Conservation (phyloP, 2,113 vertebrate genomes). For the Lutjanus erythropterus region DNA sequence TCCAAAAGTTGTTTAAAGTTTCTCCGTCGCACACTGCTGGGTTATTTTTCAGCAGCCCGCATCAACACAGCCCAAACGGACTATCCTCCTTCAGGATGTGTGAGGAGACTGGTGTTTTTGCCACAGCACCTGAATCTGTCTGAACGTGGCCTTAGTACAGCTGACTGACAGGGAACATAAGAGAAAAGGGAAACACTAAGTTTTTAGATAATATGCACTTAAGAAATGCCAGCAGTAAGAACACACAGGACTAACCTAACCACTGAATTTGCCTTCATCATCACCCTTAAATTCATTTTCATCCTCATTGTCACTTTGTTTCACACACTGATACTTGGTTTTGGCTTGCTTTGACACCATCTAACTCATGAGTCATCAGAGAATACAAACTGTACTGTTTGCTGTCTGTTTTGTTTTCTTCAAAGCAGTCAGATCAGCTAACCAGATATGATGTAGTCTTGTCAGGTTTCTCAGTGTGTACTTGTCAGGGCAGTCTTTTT, state of each 20-base stretch:
- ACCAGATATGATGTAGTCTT: background rate
- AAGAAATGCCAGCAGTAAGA: constrained; percentile 27
- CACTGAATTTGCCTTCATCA: constrained; percentile 65
- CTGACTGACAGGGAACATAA: constrained; percentile 52
- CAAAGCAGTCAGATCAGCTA: constrained; percentile 42
- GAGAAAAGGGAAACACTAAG: constrained; percentile 20
- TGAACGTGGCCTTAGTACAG: no score
- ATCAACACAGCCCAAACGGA: no score
- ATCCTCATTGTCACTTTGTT: constrained; percentile 62
- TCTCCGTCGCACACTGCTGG: no score
- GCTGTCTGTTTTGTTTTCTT: constrained; percentile 53
- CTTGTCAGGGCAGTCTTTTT: constrained; percentile 1
- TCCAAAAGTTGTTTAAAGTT: no score
- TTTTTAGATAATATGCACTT: constrained; percentile 17
- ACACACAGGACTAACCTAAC: constrained; percentile 11
- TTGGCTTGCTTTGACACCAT: constrained; percentile 72
- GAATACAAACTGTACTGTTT: constrained; percentile 54
- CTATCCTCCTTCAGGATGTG: no score
- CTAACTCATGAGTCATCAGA: constrained; percentile 54
- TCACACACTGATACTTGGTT: constrained; percentile 67
- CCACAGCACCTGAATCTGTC: no score
- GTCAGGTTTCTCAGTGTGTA: constrained; percentile 15
- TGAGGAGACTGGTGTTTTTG: no score
- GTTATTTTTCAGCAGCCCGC: no score
- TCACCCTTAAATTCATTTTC: constrained; percentile 55